Conservation (phyloP, 2,888 invertebrate species). For the Leptopterna dolabrata region DNA sequence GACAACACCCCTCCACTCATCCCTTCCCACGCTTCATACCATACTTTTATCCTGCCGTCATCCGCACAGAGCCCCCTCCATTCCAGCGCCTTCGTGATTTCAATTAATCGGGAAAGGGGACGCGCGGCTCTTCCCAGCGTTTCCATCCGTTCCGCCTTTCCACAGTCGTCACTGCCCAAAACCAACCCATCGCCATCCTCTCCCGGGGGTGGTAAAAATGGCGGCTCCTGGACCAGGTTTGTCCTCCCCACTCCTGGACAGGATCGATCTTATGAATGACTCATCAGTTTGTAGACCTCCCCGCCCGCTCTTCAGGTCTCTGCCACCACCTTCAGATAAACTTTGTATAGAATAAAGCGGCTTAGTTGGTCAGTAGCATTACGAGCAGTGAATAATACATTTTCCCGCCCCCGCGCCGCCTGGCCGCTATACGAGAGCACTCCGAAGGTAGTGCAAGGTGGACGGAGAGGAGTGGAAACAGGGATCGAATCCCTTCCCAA, state of each 20-base stretch:
- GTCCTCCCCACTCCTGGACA: conserved; percentile 15
- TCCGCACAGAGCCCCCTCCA: conserved; percentile 6
- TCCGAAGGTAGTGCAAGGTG: background rate
- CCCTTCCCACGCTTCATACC: background rate
- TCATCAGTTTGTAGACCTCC: conserved; percentile 30
- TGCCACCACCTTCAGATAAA: conserved; percentile 1
- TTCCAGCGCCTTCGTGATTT: conserved; percentile 14
- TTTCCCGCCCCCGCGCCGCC: background rate
- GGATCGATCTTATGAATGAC: conserved; percentile 39
- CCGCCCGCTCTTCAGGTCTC: background rate
- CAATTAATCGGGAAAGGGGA: conserved; percentile 9
- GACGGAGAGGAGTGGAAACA: no score
- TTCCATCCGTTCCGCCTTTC: background rate
- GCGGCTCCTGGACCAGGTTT: conserved; percentile 28
- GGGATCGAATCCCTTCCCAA: background rate
- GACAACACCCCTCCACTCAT: background rate
- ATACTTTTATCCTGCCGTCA: no score
- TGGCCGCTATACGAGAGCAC: background rate
- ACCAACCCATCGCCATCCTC: background rate
- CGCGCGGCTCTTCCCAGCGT: background rate
- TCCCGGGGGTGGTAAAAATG: conserved; percentile 30
- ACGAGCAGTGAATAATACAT: conserved; percentile 20
- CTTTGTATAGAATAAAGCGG: conserved; percentile 33
- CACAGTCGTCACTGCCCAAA: background rate
- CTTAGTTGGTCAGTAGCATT: conserved; percentile 38